Percentiles rank a stretch among this genome's conserved stretches.
Evolutionary conservation across 2,888 invertebrate genomes (phyloP).

Genomic region (Brachynemurus nebulosus): DNA sequence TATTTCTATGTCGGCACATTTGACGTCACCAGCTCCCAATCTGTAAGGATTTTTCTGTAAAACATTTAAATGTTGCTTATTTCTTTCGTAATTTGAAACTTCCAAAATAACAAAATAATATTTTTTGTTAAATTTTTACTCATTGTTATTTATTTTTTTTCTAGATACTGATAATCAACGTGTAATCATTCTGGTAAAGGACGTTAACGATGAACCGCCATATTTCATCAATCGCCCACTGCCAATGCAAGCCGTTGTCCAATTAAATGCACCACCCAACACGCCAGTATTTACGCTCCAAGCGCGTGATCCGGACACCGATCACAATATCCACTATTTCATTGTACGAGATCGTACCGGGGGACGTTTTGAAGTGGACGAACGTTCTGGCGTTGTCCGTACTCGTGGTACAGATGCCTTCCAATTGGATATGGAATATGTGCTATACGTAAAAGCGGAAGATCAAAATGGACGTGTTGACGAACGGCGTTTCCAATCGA

Average conservation of each 20-base stretch:
- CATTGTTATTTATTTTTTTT: slow-evolving; percentile 26
- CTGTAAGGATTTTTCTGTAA: too few species aligned
- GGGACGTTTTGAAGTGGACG: slow-evolving; percentile 72
- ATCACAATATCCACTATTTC: slow-evolving; percentile 91
- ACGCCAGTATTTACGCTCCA: slow-evolving; percentile 95
- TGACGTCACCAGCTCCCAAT: too few species aligned
- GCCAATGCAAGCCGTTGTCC: slow-evolving; percentile 96
- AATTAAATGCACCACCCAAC: slow-evolving; percentile 87
- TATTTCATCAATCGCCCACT: slow-evolving; percentile 94
- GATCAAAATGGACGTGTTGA: slow-evolving; percentile 91
- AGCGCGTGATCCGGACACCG: slow-evolving; percentile 92
- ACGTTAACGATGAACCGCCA: slow-evolving; percentile 94
- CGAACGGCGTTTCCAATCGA: slow-evolving; percentile 77
- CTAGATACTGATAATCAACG: slow-evolving; percentile 89
- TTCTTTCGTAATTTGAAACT: too few species aligned
- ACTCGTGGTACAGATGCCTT: slow-evolving; percentile 85
- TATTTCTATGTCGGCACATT: too few species aligned
- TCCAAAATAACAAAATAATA: too few species aligned
- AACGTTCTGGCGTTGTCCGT: slow-evolving; percentile 81
- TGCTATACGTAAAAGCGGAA: slow-evolving; percentile 89
- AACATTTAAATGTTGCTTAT: too few species aligned
- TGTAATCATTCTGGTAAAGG: slow-evolving; percentile 87
- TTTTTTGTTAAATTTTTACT: too few species aligned
- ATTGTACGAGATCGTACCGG: slow-evolving; percentile 83
- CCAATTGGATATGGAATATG: slow-evolving; percentile 92